Conservation (phyloP, 2,888 invertebrate species). For the Gortyna flavago region DNA sequence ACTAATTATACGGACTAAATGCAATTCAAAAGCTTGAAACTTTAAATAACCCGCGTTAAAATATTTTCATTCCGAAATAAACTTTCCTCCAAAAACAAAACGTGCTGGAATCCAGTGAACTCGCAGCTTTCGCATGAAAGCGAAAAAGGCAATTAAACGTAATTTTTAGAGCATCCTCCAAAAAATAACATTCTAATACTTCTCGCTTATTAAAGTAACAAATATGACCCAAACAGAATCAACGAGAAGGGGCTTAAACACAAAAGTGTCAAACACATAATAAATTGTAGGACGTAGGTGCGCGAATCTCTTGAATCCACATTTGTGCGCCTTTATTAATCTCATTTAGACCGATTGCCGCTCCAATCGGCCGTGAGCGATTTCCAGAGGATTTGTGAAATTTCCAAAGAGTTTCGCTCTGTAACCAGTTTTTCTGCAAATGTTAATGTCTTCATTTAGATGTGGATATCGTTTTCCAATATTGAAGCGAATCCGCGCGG, state of each 20-base stretch:
- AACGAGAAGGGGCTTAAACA: background rate
- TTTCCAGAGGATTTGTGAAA: slow-evolving; percentile 70
- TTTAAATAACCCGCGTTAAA: background rate
- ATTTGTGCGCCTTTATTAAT: slow-evolving; percentile 77
- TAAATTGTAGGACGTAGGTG: slow-evolving; percentile 56
- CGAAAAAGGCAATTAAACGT: slow-evolving; percentile 17
- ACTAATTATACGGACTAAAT: background rate
- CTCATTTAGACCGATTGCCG: slow-evolving; percentile 77
- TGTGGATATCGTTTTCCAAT: slow-evolving; percentile 70
- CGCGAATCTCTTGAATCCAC: slow-evolving; percentile 64
- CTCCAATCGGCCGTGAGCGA: slow-evolving; percentile 73
- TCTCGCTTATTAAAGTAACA: slow-evolving; percentile 25
- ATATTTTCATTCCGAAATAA: background rate
- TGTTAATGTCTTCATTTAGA: slow-evolving; percentile 67
- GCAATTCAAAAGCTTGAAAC: background rate
- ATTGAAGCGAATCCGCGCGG: slow-evolving; percentile 30
- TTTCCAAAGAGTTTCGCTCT: slow-evolving; percentile 63
- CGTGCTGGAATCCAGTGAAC: slow-evolving; percentile 9
- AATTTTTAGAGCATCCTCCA: slow-evolving; percentile 23
- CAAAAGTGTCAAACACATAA: slow-evolving; percentile 47
- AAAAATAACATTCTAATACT: slow-evolving; percentile 32
- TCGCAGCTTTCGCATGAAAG: background rate
- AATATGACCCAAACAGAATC: slow-evolving; percentile 29
- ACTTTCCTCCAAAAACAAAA: slow-evolving; percentile 29
- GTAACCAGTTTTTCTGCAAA: slow-evolving; percentile 67